Evolutionary conservation across 2,113 vertebrate genomes (phyloP).

Genomic region (Anhinga rufa): DNA sequence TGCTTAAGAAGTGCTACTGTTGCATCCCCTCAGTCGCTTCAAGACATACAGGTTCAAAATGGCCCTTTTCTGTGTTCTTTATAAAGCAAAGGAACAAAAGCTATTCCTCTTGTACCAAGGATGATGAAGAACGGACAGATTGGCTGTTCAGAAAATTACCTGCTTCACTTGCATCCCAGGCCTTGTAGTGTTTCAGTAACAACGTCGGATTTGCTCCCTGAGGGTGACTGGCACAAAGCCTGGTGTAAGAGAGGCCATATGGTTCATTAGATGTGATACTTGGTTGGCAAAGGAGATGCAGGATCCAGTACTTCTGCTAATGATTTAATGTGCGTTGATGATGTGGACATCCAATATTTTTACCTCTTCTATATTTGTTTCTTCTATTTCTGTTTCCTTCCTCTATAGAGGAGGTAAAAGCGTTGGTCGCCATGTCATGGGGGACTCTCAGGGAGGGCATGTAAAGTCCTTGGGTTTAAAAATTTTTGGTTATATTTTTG

Average conservation of each 20-base stretch:
- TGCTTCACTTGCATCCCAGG: neutral
- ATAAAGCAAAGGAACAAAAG: neutral
- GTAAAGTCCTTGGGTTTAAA: neutral
- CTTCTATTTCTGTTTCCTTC: neutral
- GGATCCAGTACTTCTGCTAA: neutral
- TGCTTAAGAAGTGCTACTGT: neutral
- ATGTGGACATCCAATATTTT: neutral
- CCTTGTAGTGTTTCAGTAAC: neutral
- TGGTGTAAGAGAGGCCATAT: neutral
- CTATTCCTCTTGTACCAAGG: neutral
- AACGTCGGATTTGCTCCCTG: neutral
- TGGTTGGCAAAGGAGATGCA: neutral
- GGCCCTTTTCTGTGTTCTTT: neutral
- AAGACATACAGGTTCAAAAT: neutral
- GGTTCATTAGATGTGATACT: neutral
- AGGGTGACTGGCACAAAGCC: neutral
- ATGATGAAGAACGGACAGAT: neutral
- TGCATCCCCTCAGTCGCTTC: neutral
- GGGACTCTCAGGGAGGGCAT: neutral
- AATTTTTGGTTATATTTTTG: neutral
- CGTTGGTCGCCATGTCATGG: neutral
- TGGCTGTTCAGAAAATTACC: neutral
- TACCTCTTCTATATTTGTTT: neutral
- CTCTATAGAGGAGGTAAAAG: neutral
- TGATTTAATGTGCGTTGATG: neutral